Base-by-base conservation (phyloP, 1,140 invertebrate genomes). In the Anagrus nilaparvatae region DNA sequence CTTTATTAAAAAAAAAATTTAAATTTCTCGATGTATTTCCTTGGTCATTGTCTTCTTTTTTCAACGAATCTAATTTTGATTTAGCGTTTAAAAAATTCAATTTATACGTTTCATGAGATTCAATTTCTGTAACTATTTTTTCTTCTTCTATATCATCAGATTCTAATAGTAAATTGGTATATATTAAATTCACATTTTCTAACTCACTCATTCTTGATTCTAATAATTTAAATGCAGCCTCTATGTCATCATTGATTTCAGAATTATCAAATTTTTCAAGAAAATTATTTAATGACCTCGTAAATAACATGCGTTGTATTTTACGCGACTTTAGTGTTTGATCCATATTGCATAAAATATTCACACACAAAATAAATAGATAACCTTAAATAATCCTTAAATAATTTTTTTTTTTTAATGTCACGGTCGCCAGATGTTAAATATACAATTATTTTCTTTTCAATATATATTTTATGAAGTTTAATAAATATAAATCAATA, bases 101-200 rank as follows among this genome's bases (percentile, higher is more conserved):
- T 20, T 50, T 50, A n/a, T 52, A 52, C 6, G 16, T 16, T 7
- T 49, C 43, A 18, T 49, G 38, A 18, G 36, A 25, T 18, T 49
- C 43, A 8, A 50, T 35, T 32, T 53, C 44, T 27, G 18, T 33
- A 10, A 6, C 16, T 16, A 48, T 49, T 6, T 23, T 16, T 4
- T 31, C 31, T 8, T 48, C 46, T 1, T 39, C 21, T 12, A 19
- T 13, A 3, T 13, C 18, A 8, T 35, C 29, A 1, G 20, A 16
- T 21, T 10, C 12, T 12, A 29, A 31, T 20, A 46, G 31, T 2
- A 25, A 29, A 4, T 49, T 40, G 1, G 39, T 1, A 19, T 39
- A 49, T 19, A 34, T 48, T 5, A 27, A 7, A 35, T 45, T 40
- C 2, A 35, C 35, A 7, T 38, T 21, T 33, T 45, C 43, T 8